These are phyloP conservation scores for Nerophis lumbriciformis DNA, from an alignment of 2,113 vertebrate genomes.

Conservation along the genomic window DNA sequence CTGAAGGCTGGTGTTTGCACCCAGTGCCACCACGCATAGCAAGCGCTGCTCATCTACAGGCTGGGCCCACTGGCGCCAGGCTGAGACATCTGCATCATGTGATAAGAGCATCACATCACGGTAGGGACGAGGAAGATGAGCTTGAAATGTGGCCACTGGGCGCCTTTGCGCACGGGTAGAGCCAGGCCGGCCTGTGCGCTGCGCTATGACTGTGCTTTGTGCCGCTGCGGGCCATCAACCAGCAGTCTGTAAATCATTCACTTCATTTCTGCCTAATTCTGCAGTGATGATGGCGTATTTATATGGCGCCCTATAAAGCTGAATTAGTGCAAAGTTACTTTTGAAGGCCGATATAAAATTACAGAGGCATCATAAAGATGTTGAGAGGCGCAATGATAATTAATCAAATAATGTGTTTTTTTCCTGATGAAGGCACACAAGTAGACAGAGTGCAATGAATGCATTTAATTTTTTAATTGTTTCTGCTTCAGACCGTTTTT, in stretches of 20 bases:
- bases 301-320: slow-evolving; percentile 18
- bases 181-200: not conserved
- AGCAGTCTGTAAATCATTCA: slow-evolving; percentile 7
- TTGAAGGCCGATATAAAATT: slow-evolving; percentile 6
- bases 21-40: slow-evolving; percentile 46
- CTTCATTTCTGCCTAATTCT: slow-evolving; percentile 25
- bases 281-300: slow-evolving; percentile 13
- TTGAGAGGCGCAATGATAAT: not conserved
- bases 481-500: not conserved
- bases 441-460: not conserved
- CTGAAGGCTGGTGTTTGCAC: slow-evolving; percentile 41
- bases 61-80: slow-evolving; percentile 40
- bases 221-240: slow-evolving; percentile 9
- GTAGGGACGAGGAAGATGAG: slow-evolving; percentile 44
- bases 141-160: slow-evolving; percentile 34
- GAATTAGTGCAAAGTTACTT: slow-evolving; percentile 27
- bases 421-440: slow-evolving; percentile 1
- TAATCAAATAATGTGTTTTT: slow-evolving; percentile 3
- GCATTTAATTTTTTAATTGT: not conserved
- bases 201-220: not conserved
- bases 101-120: slow-evolving; percentile 44
- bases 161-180: not conserved
- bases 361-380: not conserved
- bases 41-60: slow-evolving; percentile 50
- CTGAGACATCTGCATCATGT: slow-evolving; percentile 58